A percentile compares a stretch with the other conserved stretches of the same genome.
These are phyloP conservation scores for Neolamprologus cancellatus DNA, from an alignment of 2,113 vertebrate genomes.

Conservation along the genomic window DNA sequence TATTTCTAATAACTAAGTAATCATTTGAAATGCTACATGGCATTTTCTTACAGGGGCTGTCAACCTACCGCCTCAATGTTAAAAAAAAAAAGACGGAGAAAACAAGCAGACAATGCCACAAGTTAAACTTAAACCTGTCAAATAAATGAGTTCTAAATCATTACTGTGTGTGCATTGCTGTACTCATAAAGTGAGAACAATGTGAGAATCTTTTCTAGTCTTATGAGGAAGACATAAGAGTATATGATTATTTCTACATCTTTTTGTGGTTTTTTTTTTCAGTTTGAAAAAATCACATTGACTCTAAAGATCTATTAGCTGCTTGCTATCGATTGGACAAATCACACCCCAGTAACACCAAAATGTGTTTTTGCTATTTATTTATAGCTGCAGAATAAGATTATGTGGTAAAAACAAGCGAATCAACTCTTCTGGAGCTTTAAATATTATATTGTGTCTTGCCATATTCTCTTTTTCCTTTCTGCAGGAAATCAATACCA, in stretches of 20 bases:
- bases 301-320: too few relatives aligned
- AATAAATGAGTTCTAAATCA: not conserved
- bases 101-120: not conserved
- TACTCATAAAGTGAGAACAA: not conserved
- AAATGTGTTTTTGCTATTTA: not conserved
- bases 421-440: not conserved
- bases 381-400: not conserved
- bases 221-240: not conserved
- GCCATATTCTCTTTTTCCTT: not conserved
- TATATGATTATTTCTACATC: not conserved
- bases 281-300: not conserved
- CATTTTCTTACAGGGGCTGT: conserved; percentile 26
- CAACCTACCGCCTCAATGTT: conserved; percentile 11
- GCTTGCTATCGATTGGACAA: not conserved
- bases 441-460: not conserved
- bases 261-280: not conserved
- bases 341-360: not conserved
- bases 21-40: conserved; percentile 4
- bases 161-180: not conserved
- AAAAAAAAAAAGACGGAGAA: not conserved
- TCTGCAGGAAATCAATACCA: not conserved
- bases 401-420: not conserved
- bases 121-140: conserved; percentile 2
- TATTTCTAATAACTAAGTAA: conserved; percentile 17
- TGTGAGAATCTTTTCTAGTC: not conserved